Base-by-base conservation (phyloP, 2,797 vertebrate species). In the Dallia pectoralis region DNA sequence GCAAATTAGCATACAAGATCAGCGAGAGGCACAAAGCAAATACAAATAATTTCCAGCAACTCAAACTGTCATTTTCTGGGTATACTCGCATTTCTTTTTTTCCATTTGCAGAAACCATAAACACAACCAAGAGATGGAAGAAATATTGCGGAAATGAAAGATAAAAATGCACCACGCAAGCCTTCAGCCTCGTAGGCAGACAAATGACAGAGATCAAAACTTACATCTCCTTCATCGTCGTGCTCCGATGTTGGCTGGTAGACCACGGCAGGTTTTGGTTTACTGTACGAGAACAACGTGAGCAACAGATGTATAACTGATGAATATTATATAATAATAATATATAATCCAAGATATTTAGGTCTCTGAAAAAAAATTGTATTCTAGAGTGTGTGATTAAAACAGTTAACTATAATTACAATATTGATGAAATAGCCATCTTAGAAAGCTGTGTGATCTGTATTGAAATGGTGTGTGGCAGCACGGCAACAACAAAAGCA, bases 161-260 rank as follows among this genome's bases (percentile, higher is more conserved):
- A n/a, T 36, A 70, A 19, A 16, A 65, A 32, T 44, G 14, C 11
- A 44, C 40, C 40, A 36, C 15, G 36, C 7, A 36, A 65, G 32
- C 40, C 25, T 44, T n/a, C 16, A 40, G 15, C 59, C 32, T 25
- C 16, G 11, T 51, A 18, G 25, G 11, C 51, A 36, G n/a, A 0
- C 1, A 8, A 3, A 6, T n/a, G n/a, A 53, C n/a, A n/a, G 51
- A 56, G 2, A 0, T 9, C 71, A 18, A 74, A 62, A 92, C 96
- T 95, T 88, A 97, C 96, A 15, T 96, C 92, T 0, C 92, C 94
- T 0, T 91, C 89, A 36, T 91, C 93, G 0, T 80, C 85, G 5
- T 88, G 67, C 27, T 73, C 0, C 12, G 89, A 70, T 1, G 86
- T 66, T 0, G 94, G 92, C 82, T 95, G 94, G 83, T 95, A 96